A percentile compares a stretch with the other conserved stretches of the same genome.
These are phyloP conservation scores for Paralichthys olivaceus DNA, from an alignment of 2,113 vertebrate species.

Conservation along the genomic window DNA sequence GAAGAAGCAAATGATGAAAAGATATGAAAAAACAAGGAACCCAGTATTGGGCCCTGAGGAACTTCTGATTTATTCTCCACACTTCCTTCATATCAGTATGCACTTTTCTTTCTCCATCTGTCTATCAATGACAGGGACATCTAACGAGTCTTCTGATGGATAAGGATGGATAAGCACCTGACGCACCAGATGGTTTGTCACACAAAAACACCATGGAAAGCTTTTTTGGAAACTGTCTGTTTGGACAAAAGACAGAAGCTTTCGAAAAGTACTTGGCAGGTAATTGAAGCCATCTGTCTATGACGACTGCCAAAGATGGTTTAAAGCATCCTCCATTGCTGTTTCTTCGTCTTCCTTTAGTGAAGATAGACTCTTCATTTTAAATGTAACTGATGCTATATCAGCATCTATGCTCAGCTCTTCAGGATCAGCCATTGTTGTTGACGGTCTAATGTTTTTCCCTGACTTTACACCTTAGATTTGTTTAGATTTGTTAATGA, in stretches of 20 bases:
- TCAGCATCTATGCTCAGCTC: no score
- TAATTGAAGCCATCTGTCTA: background rate
- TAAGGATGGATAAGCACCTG: conserved; percentile 1
- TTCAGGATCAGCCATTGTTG: no score
- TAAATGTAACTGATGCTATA: no score
- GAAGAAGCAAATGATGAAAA: no score
- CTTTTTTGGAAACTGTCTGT: conserved; percentile 1
- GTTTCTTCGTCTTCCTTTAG: no score
- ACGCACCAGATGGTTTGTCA: conserved; percentile 5
- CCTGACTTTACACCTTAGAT: no score
- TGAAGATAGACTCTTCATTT: no score
- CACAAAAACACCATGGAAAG: background rate
- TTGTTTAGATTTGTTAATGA: no score
- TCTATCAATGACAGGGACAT: background rate
- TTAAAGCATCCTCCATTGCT: no score
- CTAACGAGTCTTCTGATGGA: background rate
- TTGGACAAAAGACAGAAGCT: background rate
- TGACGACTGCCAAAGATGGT: background rate
- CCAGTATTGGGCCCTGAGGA: background rate
- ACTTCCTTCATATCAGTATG: background rate
- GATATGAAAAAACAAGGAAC: background rate
- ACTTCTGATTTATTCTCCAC: background rate
- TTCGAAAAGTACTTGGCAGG: background rate
- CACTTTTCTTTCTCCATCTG: background rate
- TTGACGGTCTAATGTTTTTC: no score